Conservation (phyloP, 2,113 vertebrate genomes). For the Lipophrys pholis region DNA sequence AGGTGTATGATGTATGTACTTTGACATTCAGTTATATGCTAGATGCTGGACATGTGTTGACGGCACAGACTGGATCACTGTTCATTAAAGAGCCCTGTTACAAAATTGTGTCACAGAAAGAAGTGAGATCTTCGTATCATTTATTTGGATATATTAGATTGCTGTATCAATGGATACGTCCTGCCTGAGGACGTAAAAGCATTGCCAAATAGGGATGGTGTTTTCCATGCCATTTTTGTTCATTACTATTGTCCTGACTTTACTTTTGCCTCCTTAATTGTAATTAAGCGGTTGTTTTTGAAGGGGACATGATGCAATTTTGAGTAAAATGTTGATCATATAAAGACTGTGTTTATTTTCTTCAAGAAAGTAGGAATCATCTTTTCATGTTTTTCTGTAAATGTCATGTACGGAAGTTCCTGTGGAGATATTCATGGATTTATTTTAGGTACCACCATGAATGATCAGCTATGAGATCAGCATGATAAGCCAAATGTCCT, state of each 20-base stretch:
- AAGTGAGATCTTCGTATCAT: slow-evolving; percentile 1
- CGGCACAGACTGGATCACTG: slow-evolving; percentile 21
- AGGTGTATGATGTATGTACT: slow-evolving; percentile 38
- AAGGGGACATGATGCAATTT: slow-evolving; percentile 41
- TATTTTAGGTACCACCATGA: background rate
- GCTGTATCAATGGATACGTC: background rate
- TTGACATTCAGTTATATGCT: slow-evolving; percentile 16
- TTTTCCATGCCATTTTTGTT: slow-evolving; percentile 29
- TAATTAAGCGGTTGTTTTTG: slow-evolving; percentile 25
- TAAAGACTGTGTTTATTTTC: slow-evolving; percentile 31
- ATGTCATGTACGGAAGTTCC: background rate
- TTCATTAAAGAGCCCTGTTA: background rate
- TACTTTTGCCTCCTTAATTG: slow-evolving; percentile 40
- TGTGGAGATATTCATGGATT: background rate
- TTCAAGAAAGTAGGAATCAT: slow-evolving; percentile 9
- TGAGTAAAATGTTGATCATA: slow-evolving; percentile 62
- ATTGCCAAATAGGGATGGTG: slow-evolving; percentile 45
- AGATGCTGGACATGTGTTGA: slow-evolving; percentile 24
- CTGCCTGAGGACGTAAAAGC: slow-evolving; percentile 32
- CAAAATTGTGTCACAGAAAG: slow-evolving; percentile 7
- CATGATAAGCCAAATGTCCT: background rate
- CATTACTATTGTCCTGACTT: slow-evolving; percentile 29
- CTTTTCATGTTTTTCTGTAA: background rate
- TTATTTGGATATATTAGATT: slow-evolving; percentile 5
- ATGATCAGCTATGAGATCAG: background rate